Base-by-base conservation (phyloP, 1,140 invertebrate species). In the Anastrepha ludens region DNA sequence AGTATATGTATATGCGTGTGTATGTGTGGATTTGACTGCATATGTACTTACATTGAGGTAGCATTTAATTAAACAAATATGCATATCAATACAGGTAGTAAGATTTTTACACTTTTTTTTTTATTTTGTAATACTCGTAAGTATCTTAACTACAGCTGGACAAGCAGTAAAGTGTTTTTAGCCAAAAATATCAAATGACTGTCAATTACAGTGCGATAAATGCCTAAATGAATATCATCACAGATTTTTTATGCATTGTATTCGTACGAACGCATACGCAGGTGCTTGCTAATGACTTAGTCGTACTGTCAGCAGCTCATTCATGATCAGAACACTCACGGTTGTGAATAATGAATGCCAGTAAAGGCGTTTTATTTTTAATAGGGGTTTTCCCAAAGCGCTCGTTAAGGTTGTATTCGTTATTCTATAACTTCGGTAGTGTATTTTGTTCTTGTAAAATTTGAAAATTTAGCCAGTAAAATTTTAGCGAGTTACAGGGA, bases 51-150 rank as follows among this genome's bases (percentile, higher is more conserved):
- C 50, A 55, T 55, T 55, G 50, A 55, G 50, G 50, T 55, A 55
- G 2, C 6, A 55, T 55, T 55, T 55, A 0, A 11, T 55, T 55
- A 55, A 29, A 55, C 11, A 55, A 55, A 41, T 41, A 74, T 41
- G 44, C 67, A 44, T 44, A 74, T 74, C 67, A 47, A 6, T 47
- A n/a, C 67, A 74, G 67, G 67, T 74, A 74, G 44, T 44, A 74
- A 74, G 29, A 74, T 5, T 15, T 41, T 47, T 74, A 67, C 64
- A 20, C 20, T 11, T 64, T n/a, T n/a, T n/a, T n/a, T 58, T 58
- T 58, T 58, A 13, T 58, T 58, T 13, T 15, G 4, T 62, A 17
- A 17, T 74, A n/a, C 29, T 3, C 17, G 2, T 65, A n/a, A 17
- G 29, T 29, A 44, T 15, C 8, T 67, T 9, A 11, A 47, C 50